Percentiles rank a stretch among this genome's conserved stretches.
Conservation (phyloP, 2,797 vertebrate species). For the Hydrocynus forskahlii region DNA sequence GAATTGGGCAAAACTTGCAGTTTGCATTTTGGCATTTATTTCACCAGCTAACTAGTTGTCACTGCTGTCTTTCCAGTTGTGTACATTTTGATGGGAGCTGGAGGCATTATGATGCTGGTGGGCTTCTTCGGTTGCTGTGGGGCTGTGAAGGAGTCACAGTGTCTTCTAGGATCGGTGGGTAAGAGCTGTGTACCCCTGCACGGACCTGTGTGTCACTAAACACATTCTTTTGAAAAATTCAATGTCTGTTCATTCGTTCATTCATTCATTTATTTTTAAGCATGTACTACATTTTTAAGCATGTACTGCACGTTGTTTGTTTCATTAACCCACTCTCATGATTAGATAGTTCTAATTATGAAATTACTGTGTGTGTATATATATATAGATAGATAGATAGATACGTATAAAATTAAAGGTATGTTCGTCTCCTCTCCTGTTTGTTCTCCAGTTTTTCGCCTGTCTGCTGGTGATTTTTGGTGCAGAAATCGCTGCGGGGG, state of each 20-base stretch:
- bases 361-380: too few relatives aligned
- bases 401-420: too few relatives aligned
- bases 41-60: not conserved
- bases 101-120: conserved; percentile 91
- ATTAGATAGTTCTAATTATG: not conserved
- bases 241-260: not conserved
- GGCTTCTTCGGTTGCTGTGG: conserved; percentile 97
- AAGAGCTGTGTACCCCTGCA: conserved; percentile 40
- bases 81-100: conserved; percentile 91
- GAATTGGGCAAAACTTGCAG: too few relatives aligned
- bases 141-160: conserved; percentile 92
- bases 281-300: not conserved
- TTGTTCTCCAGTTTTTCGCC: conserved; percentile 87
- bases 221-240: not conserved
- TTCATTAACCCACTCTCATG: not conserved
- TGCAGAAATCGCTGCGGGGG: conserved; percentile 91
- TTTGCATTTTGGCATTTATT: not conserved
- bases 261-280: not conserved
- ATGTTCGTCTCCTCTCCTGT: conserved; percentile 12
- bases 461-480: conserved; percentile 96
- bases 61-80: conserved; percentile 78
- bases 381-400: too few relatives aligned
- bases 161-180: conserved; percentile 93
- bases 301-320: not conserved
- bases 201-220: not conserved